phyloP scores from a whole-genome alignment of 2,113 vertebrate species.

The Myiozetetes cayanensis region DNA sequence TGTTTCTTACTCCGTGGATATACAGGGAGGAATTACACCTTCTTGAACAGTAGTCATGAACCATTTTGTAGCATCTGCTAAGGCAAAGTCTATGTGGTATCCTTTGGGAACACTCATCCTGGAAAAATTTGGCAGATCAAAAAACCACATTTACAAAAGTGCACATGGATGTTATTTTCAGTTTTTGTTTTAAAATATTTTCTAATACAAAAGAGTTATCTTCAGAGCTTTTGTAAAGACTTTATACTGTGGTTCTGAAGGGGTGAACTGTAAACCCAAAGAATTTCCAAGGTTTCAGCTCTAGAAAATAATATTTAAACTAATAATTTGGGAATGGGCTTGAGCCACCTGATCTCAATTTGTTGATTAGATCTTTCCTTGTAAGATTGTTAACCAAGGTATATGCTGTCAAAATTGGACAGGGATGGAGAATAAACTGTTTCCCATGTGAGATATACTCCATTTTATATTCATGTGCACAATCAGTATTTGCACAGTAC shows the following conservation, averaged over 20 bases:
- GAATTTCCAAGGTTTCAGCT: not conserved
- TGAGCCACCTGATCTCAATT: not conserved
- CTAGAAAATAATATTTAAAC: not conserved
- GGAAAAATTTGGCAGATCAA: not conserved
- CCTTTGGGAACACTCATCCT: not conserved
- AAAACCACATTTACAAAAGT: not conserved
- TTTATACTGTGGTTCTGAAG: not conserved
- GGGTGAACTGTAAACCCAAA: not conserved
- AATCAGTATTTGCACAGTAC: not conserved
- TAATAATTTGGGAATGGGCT: not conserved
- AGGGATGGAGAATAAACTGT: not conserved
- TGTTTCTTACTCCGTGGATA: not conserved
- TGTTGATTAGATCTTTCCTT: not conserved
- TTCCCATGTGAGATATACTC: not conserved
- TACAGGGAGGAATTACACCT: fast-evolving
- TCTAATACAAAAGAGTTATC: not conserved
- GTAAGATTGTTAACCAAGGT: not conserved
- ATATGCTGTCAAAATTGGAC: not conserved
- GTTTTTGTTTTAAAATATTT: not conserved
- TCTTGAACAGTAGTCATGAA: not conserved
- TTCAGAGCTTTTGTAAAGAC: not conserved
- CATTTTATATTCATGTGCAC: not conserved
- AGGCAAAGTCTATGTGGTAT: not conserved
- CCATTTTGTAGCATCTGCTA: not conserved
- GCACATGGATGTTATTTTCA: not conserved